Evolutionary conservation across 2,113 vertebrate genomes (phyloP).

Genomic region (human): DNA sequence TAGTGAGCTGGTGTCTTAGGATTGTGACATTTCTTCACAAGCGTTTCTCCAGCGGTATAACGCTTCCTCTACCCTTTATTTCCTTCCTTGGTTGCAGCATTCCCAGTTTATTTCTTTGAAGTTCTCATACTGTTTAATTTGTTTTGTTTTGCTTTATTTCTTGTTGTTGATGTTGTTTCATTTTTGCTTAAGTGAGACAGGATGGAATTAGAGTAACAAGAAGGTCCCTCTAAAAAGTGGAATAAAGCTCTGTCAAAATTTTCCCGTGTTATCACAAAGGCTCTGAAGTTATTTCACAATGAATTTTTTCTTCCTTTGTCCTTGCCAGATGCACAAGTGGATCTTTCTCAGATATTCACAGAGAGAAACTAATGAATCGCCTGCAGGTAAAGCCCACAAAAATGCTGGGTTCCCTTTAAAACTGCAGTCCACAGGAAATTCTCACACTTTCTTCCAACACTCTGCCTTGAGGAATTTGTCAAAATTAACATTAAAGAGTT

Average conservation of each 20-base stretch:
- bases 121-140: background rate
- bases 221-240: background rate
- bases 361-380: background rate
- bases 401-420: fast-evolving
- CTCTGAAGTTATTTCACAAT: background rate
- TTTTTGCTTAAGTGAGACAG: background rate
- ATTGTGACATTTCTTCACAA: background rate
- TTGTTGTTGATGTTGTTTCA: background rate
- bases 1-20: fast-evolving
- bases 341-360: background rate
- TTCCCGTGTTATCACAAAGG: background rate
- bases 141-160: background rate
- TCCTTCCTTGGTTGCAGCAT: background rate
- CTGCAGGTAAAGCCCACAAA: background rate
- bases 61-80: background rate
- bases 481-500: background rate
- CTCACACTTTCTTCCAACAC: background rate
- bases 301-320: background rate
- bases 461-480: background rate
- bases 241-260: background rate
- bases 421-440: background rate
- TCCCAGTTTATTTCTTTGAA: background rate
- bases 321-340: background rate
- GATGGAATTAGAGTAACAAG: fast-evolving
- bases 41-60: background rate